A percentile compares a stretch with the other conserved stretches of the same genome.
Evolutionary conservation across 1,140 invertebrate species (phyloP).

Genomic region (Hyphantria cunea): DNA sequence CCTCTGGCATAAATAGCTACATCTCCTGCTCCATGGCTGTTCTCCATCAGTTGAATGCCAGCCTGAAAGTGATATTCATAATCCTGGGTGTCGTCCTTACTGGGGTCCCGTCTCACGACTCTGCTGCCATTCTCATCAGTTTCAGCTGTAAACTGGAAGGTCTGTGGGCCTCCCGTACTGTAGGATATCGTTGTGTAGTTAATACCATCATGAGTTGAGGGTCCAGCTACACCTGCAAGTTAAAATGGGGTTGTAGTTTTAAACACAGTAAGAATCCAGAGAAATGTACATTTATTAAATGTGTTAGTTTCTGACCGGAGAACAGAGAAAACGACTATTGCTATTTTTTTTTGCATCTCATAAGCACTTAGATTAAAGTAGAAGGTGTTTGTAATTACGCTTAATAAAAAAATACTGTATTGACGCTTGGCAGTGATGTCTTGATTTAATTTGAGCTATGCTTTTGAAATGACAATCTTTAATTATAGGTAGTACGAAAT

Average conservation of each 20-base stretch:
- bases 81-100: constrained; percentile 82
- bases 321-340: too few relatives aligned
- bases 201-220: constrained; percentile 84
- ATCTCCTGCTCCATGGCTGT: constrained; percentile 91
- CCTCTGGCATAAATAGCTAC: constrained; percentile 92
- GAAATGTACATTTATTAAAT: too few relatives aligned
- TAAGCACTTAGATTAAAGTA: too few relatives aligned
- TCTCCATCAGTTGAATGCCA: constrained; percentile 86
- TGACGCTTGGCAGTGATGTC: too few relatives aligned
- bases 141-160: constrained; percentile 83
- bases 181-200: constrained; percentile 93
- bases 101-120: constrained; percentile 84
- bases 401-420: too few relatives aligned
- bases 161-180: constrained; percentile 88
- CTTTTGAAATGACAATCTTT: too few relatives aligned
- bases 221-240: constrained; percentile 83
- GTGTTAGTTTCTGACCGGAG: too few relatives aligned
- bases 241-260: neutral
- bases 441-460: too few relatives aligned
- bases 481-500: too few relatives aligned
- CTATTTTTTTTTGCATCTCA: too few relatives aligned
- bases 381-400: too few relatives aligned
- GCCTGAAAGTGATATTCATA: constrained; percentile 89
- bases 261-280: neutral
- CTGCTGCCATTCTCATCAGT: constrained; percentile 52